A percentile compares a stretch with the other conserved stretches of the same genome.
These are phyloP conservation scores for Nomada goodeniana DNA, from an alignment of 2,888 invertebrate species.

Conservation along the genomic window DNA sequence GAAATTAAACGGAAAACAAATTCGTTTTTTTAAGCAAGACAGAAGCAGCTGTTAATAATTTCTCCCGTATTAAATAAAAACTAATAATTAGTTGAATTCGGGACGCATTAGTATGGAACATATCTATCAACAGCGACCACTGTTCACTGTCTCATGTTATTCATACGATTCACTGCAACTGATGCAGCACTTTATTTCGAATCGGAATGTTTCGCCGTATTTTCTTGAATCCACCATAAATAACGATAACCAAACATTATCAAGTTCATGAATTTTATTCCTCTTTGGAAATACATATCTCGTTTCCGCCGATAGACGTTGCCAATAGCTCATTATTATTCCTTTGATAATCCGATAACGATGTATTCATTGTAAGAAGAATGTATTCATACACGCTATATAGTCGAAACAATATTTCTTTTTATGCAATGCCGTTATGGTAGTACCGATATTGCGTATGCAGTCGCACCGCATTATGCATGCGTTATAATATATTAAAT, in stretches of 20 bases:
- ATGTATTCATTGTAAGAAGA: neutral
- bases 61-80: too few relatives aligned
- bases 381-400: neutral
- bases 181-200: neutral
- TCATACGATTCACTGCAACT: too few relatives aligned
- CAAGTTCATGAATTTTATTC: neutral
- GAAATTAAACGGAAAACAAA: too few relatives aligned
- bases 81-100: too few relatives aligned
- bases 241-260: neutral
- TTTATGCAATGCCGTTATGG: neutral
- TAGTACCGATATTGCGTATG: neutral
- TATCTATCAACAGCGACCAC: too few relatives aligned
- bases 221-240: constrained; percentile 24
- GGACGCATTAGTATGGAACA: too few relatives aligned
- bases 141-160: too few relatives aligned
- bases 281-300: constrained; percentile 9
- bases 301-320: neutral
- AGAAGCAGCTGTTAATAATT: too few relatives aligned
- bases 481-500: neutral
- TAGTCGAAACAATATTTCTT: neutral
- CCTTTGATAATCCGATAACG: neutral
- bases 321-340: constrained; percentile 12
- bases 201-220: neutral
- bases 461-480: neutral
- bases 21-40: too few relatives aligned